These are phyloP conservation scores for Anastatus disparis DNA, from an alignment of 1,140 invertebrate species.

Conservation along the genomic window DNA sequence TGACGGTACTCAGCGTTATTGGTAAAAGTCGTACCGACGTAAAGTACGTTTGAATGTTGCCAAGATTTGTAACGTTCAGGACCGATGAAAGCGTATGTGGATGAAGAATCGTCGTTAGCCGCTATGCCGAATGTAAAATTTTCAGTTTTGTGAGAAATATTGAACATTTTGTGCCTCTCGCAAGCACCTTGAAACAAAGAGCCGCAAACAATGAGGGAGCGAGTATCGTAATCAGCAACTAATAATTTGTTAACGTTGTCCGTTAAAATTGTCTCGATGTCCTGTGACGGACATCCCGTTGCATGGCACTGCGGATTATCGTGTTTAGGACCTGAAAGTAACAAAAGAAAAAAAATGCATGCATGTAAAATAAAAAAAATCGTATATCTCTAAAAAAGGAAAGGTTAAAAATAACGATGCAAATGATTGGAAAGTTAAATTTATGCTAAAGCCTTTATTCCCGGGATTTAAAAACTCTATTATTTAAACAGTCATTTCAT, in stretches of 20 bases:
- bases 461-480: no score
- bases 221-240: conserved; percentile 84
- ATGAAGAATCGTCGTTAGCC: conserved; percentile 90
- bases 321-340: conserved; percentile 74
- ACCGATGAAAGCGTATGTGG: conserved; percentile 94
- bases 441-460: no score
- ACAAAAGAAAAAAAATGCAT: no score
- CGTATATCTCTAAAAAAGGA: no score
- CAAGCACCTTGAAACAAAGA: conserved; percentile 90
- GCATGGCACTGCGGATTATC: conserved; percentile 91
- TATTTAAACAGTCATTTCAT: background rate
- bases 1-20: conserved; percentile 92
- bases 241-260: conserved; percentile 94
- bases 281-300: conserved; percentile 76
- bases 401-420: no score
- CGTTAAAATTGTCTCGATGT: conserved; percentile 75
- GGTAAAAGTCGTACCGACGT: conserved; percentile 95
- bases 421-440: no score
- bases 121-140: conserved; percentile 85
- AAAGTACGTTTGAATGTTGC: conserved; percentile 83
- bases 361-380: no score
- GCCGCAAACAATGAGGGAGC: conserved; percentile 87
- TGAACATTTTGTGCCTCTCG: conserved; percentile 83
- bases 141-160: conserved; percentile 80
- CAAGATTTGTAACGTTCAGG: conserved; percentile 85